Evolutionary conservation across 2,113 vertebrate species (phyloP).

Genomic region (Festucalex cinctus): DNA sequence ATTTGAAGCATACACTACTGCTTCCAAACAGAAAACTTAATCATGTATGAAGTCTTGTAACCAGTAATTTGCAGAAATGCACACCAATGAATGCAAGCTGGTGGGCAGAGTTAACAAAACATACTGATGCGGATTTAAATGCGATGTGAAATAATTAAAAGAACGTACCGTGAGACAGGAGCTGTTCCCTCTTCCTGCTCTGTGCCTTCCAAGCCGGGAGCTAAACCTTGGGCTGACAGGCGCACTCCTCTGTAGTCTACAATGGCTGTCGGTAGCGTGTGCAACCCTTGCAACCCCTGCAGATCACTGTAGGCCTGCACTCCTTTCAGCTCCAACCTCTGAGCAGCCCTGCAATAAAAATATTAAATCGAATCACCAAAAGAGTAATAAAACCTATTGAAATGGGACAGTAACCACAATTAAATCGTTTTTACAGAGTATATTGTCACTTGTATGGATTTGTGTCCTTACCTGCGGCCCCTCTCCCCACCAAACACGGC

Average conservation of each 20-base stretch:
- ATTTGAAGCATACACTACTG: no score
- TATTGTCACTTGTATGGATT: not conserved
- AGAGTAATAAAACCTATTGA: not conserved
- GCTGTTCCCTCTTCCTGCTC: constrained; percentile 58
- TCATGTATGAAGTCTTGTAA: not conserved
- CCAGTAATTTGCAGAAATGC: not conserved
- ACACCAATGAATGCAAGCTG: not conserved
- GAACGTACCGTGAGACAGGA: constrained; percentile 45
- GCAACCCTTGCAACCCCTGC: constrained; percentile 64
- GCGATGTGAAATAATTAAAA: not conserved
- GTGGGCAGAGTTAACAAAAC: not conserved
- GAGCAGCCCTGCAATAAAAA: constrained; percentile 60
- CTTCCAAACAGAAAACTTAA: not conserved
- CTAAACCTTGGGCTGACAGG: constrained; percentile 77
- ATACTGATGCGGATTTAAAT: not conserved
- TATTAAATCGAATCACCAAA: constrained; percentile 4
- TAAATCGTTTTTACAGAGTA: not conserved
- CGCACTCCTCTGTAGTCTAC: constrained; percentile 79
- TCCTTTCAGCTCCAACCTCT: constrained; percentile 72
- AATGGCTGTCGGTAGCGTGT: constrained; percentile 77
- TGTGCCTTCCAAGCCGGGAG: constrained; percentile 72
- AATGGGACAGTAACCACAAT: not conserved
- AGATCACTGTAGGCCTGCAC: constrained; percentile 74
- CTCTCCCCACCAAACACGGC: constrained; percentile 68
- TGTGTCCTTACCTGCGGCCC: constrained; percentile 59